Evolutionary conservation across 2,797 vertebrate genomes (phyloP), one percentile per base, ranked within the genome.

Genomic region (Notoglanidium macrostoma): DNA sequence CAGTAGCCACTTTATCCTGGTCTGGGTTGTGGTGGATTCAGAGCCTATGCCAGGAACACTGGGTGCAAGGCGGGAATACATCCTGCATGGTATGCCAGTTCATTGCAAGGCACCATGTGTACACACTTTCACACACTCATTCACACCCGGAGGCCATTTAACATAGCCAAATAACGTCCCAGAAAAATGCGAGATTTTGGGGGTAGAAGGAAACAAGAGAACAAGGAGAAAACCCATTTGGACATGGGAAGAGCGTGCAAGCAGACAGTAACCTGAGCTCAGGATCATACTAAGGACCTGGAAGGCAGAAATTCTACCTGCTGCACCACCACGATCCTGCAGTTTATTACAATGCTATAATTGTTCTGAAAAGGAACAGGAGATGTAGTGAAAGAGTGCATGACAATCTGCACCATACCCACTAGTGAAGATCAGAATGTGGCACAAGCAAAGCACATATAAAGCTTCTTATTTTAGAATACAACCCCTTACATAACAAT

Each of bases 1-100:
- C 55, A 44, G 19, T 80, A 80, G 35, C 35, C 55, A 80, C 55
- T 26, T 80, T 44, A 80, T 80, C 21, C 77, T 80, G 55, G 55
- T 40, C 77, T 59, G 32, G 21, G 77, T 40, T 40, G 35, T 61
- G 32, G 32, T 80, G 55, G 55, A 61, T 44, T 59, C 23, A 26
- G 57, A 61, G 57, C 57, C 57, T n/a, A 44, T 80, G 35, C 55
- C 55, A 80, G 57, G 54, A 26, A 61, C 78, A 61, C 57, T 61
- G 57, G 78, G 78, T 6, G 32, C 51, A 80, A 40, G 23, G 11
- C 11, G 5, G 73, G 55, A 61, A 44, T 26, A 61, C 77, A 59
- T 44, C 23, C 23, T 61, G 55, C 21, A 80, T 26, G 32, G 32
- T 17, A 44, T 44, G 35, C 78, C 21, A 61, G 57, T 61, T 11